A percentile compares a stretch with the other conserved stretches of the same genome.
phyloP scores from a whole-genome alignment of 2,113 vertebrate species.

The Rhegmatorhina hoffmannsi region DNA sequence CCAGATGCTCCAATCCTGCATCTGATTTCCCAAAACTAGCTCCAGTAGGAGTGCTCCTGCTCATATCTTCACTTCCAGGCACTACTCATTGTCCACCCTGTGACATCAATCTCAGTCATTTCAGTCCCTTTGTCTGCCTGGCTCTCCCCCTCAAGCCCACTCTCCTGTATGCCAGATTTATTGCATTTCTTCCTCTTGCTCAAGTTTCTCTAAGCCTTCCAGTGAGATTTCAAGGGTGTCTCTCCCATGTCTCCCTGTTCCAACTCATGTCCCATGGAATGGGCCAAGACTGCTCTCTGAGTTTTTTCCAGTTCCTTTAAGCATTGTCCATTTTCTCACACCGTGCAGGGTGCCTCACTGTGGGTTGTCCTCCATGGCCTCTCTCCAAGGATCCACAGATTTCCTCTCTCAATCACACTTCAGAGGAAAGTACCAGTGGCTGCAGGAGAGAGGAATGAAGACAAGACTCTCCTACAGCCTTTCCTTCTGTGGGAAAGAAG shows the following conservation, averaged over 20 bases:
- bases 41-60: background rate
- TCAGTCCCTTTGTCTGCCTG: rapidly evolving
- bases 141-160: background rate
- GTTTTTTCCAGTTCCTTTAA: background rate
- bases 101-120: background rate
- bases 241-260: background rate
- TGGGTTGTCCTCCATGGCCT: background rate
- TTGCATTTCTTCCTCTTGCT: background rate
- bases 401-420: background rate
- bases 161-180: background rate
- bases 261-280: background rate
- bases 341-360: no score
- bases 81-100: rapidly evolving
- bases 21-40: background rate
- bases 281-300: background rate
- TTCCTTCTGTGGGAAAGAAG: background rate
- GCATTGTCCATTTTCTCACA: background rate
- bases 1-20: background rate
- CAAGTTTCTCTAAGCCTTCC: background rate
- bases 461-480: background rate
- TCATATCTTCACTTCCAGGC: background rate
- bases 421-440: background rate
- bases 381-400: background rate
- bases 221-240: background rate
- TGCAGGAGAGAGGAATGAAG: background rate